Evolutionary conservation across 2,113 vertebrate species (phyloP).

Genomic region (Ondatra zibethicus): DNA sequence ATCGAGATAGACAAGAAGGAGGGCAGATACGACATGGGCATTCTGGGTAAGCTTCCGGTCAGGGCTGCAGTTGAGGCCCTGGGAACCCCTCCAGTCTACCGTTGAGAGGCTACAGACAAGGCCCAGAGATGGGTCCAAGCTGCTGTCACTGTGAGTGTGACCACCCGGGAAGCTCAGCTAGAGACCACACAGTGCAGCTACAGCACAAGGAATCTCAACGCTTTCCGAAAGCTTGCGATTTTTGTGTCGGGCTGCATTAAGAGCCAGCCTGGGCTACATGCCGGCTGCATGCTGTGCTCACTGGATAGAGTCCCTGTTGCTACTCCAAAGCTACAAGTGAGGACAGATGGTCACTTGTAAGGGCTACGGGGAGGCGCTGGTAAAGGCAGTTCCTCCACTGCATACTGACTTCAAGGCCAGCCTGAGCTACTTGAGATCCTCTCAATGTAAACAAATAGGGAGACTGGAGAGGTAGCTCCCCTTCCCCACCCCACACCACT

Average conservation of each 20-base stretch:
- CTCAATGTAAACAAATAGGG: neutral
- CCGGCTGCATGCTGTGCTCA: neutral
- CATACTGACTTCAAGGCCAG: neutral
- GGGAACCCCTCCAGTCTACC: neutral
- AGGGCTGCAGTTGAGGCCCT: neutral
- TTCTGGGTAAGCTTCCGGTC: slow-evolving; percentile 89
- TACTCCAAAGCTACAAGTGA: neutral
- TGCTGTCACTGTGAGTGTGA: neutral
- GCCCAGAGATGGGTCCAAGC: neutral
- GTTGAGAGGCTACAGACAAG: neutral
- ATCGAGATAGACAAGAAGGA: slow-evolving; percentile 98
- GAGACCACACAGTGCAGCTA: neutral
- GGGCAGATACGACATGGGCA: slow-evolving; percentile 99
- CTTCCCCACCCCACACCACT: neutral
- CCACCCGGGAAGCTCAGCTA: neutral
- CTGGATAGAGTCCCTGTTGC: neutral
- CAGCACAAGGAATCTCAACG: too few species aligned
- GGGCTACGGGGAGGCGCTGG: neutral
- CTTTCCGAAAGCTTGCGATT: neutral
- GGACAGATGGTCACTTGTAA: neutral
- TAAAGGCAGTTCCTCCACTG: too few species aligned
- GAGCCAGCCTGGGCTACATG: neutral
- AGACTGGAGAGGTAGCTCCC: neutral
- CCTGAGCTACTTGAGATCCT: neutral
- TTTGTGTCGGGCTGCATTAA: neutral